Evolutionary conservation across 92 coral and sea anemone genomes (phyloP).

Genomic region (Paragorgia papillata): DNA sequence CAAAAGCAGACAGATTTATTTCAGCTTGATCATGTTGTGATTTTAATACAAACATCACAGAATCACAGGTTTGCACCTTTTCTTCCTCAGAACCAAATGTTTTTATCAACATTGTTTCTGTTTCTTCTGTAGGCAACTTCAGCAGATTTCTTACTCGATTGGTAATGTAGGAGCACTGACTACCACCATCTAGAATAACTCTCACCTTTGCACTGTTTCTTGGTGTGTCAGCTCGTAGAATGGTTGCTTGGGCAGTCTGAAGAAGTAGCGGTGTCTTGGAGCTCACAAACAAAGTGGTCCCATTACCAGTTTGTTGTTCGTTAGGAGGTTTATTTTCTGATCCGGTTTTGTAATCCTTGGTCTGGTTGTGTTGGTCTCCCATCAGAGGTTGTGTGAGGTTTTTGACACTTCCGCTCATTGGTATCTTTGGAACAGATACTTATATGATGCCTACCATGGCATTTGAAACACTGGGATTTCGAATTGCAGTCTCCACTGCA

Average conservation of each 20-base stretch:
- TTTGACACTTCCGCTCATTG: neutral
- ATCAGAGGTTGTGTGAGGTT: neutral
- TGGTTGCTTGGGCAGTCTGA: slow-evolving; percentile 46
- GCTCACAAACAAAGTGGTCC: slow-evolving; percentile 33
- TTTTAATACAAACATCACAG: slow-evolving; percentile 23
- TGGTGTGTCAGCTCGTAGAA: slow-evolving; percentile 10
- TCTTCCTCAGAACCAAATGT: slow-evolving; percentile 56
- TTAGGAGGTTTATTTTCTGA: neutral
- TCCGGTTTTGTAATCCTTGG: neutral
- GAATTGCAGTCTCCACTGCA: slow-evolving; percentile 8
- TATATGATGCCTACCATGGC: slow-evolving; percentile 49
- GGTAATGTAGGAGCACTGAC: slow-evolving; percentile 56
- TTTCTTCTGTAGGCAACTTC: slow-evolving; percentile 41
- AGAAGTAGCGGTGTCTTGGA: slow-evolving; percentile 48
- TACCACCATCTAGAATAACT: slow-evolving; percentile 55
- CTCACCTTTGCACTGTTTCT: slow-evolving; percentile 24
- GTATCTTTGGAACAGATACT: slow-evolving; percentile 54
- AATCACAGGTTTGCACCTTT: slow-evolving; percentile 42
- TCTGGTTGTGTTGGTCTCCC: neutral
- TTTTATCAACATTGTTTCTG: slow-evolving; percentile 51
- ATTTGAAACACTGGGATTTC: neutral
- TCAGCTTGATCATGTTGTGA: slow-evolving; percentile 12
- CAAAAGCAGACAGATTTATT: slow-evolving; percentile 29
- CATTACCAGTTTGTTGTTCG: neutral
- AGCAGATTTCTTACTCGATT: too few relatives aligned